Conservation (phyloP, 2,113 vertebrate genomes). For the Aramus guarauna region DNA sequence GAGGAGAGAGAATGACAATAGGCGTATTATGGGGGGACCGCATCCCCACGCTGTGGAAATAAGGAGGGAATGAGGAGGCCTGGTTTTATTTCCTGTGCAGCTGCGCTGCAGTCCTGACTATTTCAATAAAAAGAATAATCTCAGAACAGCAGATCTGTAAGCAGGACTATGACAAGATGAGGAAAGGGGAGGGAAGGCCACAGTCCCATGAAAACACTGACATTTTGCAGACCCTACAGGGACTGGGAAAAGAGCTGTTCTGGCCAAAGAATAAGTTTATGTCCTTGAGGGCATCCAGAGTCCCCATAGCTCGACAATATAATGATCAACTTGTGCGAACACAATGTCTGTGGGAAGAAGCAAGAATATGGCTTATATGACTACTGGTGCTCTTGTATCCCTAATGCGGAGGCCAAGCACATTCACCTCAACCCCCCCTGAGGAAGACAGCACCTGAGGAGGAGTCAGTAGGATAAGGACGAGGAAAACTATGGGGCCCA, state of each 20-base stretch:
- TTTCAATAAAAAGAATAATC: conserved; percentile 49
- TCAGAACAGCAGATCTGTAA: conserved; percentile 33
- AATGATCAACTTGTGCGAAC: conserved; percentile 2
- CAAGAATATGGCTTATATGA: not conserved
- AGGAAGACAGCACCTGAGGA: not conserved
- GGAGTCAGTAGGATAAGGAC: not conserved
- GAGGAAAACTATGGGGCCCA: not conserved
- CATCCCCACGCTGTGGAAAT: not conserved
- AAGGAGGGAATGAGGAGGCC: not conserved
- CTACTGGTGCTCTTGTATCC: not conserved
- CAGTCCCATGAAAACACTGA: conserved; percentile 24
- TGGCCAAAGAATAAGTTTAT: not conserved
- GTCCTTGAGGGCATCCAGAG: conserved; percentile 1
- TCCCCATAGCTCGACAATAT: not conserved
- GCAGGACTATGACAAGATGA: not conserved
- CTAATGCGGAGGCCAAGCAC: not conserved
- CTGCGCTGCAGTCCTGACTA: not conserved
- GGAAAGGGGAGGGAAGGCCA: not conserved
- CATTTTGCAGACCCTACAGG: conserved; percentile 20
- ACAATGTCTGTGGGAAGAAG: not conserved
- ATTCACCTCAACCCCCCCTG: not conserved
- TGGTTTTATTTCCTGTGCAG: conserved; percentile 60
- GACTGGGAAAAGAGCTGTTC: not conserved
- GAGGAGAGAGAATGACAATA: not conserved
- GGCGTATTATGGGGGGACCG: not conserved